Percentiles rank a stretch among this genome's conserved stretches.
phyloP scores from a whole-genome alignment of 2,888 invertebrate genomes.

The Lamellibrachia satsuma region DNA sequence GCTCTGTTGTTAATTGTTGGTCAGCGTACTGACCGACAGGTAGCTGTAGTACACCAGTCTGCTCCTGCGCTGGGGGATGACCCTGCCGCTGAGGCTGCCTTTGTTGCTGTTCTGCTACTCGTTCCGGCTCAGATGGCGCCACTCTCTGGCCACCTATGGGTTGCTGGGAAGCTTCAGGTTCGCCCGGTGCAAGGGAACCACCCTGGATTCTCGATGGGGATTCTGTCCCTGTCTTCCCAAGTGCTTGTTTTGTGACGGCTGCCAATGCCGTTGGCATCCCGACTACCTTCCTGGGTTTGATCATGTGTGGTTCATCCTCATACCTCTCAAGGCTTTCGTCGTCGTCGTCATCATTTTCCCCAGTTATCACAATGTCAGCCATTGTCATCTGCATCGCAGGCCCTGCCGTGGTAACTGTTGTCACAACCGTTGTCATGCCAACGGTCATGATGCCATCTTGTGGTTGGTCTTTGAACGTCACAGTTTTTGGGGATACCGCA shows the following conservation, averaged over 20 bases:
- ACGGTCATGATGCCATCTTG: neutral
- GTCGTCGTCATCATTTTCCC: conserved; percentile 7
- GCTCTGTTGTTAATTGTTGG: neutral
- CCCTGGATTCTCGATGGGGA: neutral
- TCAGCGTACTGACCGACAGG: neutral
- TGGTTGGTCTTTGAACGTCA: neutral
- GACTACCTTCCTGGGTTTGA: neutral
- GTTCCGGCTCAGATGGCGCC: neutral
- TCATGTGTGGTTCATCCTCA: conserved; percentile 18
- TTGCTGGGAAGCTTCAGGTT: neutral
- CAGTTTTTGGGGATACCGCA: neutral
- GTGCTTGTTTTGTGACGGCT: neutral
- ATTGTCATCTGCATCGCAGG: neutral
- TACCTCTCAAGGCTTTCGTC: neutral
- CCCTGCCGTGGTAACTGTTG: neutral
- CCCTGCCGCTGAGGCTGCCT: neutral
- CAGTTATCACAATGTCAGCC: neutral
- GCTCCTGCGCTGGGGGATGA: conserved; percentile 19
- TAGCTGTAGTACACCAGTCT: neutral
- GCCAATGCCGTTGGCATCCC: neutral
- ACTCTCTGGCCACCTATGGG: neutral
- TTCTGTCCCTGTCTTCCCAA: neutral
- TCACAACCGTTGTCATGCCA: neutral
- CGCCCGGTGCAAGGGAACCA: conserved; percentile 7
- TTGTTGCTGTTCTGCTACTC: neutral